phyloP scores from a whole-genome alignment of 2,797 vertebrate species.

The Falco biarmicus region DNA sequence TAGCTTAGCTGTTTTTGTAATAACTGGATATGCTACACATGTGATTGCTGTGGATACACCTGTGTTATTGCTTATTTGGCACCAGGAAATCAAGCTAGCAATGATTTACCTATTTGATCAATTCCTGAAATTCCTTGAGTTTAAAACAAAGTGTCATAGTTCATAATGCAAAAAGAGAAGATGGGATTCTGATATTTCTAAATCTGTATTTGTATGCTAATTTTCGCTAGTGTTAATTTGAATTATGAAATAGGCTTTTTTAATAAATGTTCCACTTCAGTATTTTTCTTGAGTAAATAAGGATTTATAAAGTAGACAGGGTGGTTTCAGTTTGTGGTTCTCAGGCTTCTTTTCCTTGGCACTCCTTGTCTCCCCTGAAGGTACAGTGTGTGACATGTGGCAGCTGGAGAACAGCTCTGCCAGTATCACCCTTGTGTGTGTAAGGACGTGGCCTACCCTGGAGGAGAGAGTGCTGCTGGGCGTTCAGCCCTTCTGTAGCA shows the following conservation, averaged over 20 bases:
- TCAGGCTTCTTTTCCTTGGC: neutral
- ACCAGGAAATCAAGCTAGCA: neutral
- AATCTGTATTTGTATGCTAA: neutral
- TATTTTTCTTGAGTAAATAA: neutral
- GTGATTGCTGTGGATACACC: neutral
- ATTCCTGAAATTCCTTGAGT: neutral
- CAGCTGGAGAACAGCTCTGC: conserved; percentile 14
- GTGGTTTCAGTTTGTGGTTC: neutral
- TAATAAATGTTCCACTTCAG: neutral
- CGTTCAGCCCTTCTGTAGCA: neutral
- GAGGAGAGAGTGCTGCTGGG: neutral
- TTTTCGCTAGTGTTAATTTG: neutral
- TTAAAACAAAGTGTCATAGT: neutral
- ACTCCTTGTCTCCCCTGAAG: neutral
- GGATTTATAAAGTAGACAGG: neutral
- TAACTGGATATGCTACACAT: neutral
- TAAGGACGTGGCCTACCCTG: rapidly evolving
- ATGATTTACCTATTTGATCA: neutral
- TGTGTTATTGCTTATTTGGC: neutral
- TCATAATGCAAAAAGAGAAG: neutral
- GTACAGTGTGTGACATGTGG: neutral
- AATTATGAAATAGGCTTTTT: neutral
- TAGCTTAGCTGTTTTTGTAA: conserved; percentile 21
- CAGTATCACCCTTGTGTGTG: neutral
- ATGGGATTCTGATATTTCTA: neutral